Conservation (phyloP, 2,888 invertebrate species). For the Sycophila texana region DNA sequence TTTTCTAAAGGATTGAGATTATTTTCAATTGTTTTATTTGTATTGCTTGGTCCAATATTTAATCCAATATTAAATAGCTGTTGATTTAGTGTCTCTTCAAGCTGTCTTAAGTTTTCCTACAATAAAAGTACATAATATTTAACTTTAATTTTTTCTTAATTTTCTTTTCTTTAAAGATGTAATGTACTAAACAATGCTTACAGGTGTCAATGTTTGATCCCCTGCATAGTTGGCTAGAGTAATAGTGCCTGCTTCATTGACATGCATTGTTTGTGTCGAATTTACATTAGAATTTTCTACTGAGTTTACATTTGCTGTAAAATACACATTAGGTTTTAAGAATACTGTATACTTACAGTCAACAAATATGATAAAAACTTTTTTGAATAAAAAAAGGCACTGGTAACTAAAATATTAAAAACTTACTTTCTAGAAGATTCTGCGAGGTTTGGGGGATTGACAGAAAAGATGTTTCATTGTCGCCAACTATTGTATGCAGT, state of each 20-base stretch:
- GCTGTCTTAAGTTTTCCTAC: constrained; percentile 73
- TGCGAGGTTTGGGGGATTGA: constrained; percentile 3
- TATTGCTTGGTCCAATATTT: constrained; percentile 63
- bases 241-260: constrained; percentile 73
- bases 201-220: constrained; percentile 72
- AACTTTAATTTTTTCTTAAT: neutral
- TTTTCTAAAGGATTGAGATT: constrained; percentile 56
- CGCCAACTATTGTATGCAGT: constrained; percentile 60
- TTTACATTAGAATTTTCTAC: constrained; percentile 63
- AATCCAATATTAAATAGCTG: constrained; percentile 72
- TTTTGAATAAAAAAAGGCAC: constrained; percentile 3
- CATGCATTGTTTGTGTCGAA: constrained; percentile 70
- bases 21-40: constrained; percentile 52
- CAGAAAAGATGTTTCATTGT: constrained; percentile 61
- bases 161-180: neutral
- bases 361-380: constrained; percentile 24
- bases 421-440: constrained; percentile 40
- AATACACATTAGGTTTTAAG: constrained; percentile 45
- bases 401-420: neutral
- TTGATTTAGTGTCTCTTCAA: constrained; percentile 74
- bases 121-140: constrained; percentile 10
- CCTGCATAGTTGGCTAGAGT: constrained; percentile 70
- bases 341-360: neutral
- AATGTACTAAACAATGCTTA: constrained; percentile 58
- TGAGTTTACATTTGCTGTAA: constrained; percentile 64